A percentile compares a stretch with the other conserved stretches of the same genome.
Conservation (phyloP, 2,888 invertebrate genomes). For the Trachelus stipa region DNA sequence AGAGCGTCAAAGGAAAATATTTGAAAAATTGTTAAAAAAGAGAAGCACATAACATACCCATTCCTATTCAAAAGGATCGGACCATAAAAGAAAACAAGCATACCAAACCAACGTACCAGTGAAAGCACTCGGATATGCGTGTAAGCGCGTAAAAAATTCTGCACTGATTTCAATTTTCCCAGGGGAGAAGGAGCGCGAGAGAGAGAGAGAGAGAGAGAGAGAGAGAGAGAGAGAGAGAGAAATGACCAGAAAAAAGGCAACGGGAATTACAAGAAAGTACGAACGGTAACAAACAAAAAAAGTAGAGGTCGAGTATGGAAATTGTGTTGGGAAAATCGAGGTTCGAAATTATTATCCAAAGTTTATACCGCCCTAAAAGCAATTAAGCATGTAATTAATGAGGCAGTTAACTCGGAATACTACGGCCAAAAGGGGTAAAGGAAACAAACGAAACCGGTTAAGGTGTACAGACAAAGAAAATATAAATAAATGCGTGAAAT, state of each 20-base stretch:
- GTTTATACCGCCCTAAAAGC: neutral
- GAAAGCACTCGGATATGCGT: neutral
- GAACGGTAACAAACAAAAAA: neutral
- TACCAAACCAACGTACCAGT: neutral
- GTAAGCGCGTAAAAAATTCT: neutral
- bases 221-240: neutral
- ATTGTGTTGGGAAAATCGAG: neutral
- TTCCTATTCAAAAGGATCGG: neutral
- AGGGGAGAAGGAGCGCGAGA: neutral
- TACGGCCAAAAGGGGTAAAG: neutral
- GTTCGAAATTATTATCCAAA: neutral
- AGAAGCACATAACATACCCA: neutral
- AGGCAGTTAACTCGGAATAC: neutral
- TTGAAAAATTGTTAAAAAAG: neutral
- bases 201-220: too few relatives aligned
- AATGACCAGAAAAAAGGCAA: neutral
- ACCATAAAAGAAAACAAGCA: neutral
- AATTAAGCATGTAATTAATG: neutral
- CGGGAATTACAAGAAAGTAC: neutral
- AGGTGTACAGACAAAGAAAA: neutral
- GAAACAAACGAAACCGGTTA: neutral
- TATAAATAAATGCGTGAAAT: neutral
- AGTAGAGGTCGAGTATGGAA: neutral
- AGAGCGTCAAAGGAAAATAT: neutral
- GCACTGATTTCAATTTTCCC: neutral